A percentile compares a stretch with the other conserved stretches of the same genome.
Conservation (phyloP, 2,113 vertebrate species). For the Rhinogobius similis region DNA sequence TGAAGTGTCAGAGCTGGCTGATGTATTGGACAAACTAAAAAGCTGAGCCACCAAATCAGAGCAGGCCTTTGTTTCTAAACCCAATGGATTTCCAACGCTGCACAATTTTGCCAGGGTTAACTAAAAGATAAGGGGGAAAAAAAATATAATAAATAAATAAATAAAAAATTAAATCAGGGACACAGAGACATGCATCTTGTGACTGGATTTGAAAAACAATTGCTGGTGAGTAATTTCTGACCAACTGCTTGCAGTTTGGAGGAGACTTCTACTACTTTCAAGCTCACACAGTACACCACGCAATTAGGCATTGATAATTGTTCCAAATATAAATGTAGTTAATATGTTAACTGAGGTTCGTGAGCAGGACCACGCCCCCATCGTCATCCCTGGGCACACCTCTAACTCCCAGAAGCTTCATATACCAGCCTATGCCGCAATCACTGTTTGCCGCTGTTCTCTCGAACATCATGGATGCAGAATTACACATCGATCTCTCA, state of each 20-base stretch:
- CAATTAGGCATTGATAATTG: neutral
- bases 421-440: no score
- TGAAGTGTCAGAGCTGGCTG: slow-evolving; percentile 72
- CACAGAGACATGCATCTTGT: neutral
- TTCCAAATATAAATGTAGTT: neutral
- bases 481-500: no score
- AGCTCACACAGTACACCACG: slow-evolving; percentile 16
- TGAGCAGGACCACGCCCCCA: no score
- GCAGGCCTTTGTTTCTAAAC: slow-evolving; percentile 81
- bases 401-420: no score
- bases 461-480: no score
- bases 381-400: no score
- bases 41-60: slow-evolving; percentile 84
- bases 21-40: slow-evolving; percentile 78
- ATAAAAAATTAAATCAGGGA: neutral
- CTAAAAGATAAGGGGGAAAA: slow-evolving; percentile 39
- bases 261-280: slow-evolving; percentile 18
- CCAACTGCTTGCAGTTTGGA: neutral
- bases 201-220: no score
- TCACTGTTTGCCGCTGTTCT: no score
- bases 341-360: no score
- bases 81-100: slow-evolving; percentile 82
- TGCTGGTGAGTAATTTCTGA: neutral
- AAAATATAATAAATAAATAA: slow-evolving; percentile 13
- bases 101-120: slow-evolving; percentile 88